phyloP scores from a whole-genome alignment of 2,888 invertebrate species.

The Ochropleura plecta region DNA sequence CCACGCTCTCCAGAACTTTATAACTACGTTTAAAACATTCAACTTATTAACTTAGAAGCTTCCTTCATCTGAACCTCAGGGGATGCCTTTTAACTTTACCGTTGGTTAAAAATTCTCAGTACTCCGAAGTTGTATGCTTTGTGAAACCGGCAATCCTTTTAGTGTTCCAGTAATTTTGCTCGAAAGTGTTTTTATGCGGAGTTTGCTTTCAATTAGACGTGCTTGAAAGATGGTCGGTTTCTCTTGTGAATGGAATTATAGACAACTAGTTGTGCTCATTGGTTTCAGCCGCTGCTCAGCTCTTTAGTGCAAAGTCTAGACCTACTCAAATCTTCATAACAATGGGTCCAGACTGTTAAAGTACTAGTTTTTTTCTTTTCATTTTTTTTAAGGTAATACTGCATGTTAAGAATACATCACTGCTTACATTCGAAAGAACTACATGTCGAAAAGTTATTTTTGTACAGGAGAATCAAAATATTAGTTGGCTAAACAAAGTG shows the following conservation, averaged over 20 bases:
- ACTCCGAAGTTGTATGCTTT: slow-evolving; percentile 28
- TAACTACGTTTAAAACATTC: background rate
- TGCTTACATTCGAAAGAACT: too few relatives aligned
- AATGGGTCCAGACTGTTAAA: too few relatives aligned
- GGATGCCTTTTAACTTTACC: slow-evolving; percentile 18
- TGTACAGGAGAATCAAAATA: too few relatives aligned
- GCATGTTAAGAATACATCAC: too few relatives aligned
- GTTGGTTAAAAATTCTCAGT: slow-evolving; percentile 21
- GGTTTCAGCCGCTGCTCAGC: too few relatives aligned
- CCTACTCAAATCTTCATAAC: too few relatives aligned
- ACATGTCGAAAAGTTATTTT: too few relatives aligned
- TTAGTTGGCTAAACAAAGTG: too few relatives aligned
- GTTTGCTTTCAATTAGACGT: slow-evolving; percentile 52
- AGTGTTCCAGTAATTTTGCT: slow-evolving; percentile 37
- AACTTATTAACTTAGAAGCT: slow-evolving; percentile 38
- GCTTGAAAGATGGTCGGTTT: slow-evolving; percentile 21
- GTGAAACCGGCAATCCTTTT: slow-evolving; percentile 50
- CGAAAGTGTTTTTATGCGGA: slow-evolving; percentile 32
- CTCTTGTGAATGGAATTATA: background rate
- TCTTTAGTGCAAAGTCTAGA: too few relatives aligned
- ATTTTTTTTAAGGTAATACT: too few relatives aligned
- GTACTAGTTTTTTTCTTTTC: too few relatives aligned
- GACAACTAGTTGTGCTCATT: too few relatives aligned
- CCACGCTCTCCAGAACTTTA: background rate
- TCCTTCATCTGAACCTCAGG: slow-evolving; percentile 22